These are phyloP conservation scores for Lysandra coridon DNA, from an alignment of 2,888 invertebrate genomes.

Conservation along the genomic window DNA sequence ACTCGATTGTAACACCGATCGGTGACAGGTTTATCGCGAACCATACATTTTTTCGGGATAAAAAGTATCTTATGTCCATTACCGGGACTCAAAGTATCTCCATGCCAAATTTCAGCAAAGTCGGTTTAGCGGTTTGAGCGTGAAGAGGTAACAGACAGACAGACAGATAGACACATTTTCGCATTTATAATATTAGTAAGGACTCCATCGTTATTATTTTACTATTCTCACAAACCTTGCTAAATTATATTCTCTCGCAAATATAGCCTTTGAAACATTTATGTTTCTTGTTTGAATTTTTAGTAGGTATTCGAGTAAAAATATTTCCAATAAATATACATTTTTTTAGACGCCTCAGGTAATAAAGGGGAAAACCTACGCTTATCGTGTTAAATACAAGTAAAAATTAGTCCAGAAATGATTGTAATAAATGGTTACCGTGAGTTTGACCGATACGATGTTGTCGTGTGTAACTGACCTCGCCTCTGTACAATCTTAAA, in stretches of 20 bases:
- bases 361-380: neutral
- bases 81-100: no score
- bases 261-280: no score
- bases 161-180: no score
- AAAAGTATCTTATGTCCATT: no score
- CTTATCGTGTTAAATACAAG: neutral
- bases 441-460: slow-evolving; percentile 8
- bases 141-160: no score
- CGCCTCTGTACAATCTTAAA: neutral
- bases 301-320: neutral
- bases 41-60: no score
- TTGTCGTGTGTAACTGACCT: slow-evolving; percentile 19
- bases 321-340: neutral
- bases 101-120: no score
- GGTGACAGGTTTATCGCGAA: no score
- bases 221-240: neutral
- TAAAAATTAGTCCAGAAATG: neutral
- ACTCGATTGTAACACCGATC: no score
- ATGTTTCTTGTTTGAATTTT: neutral
- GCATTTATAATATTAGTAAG: no score
- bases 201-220: neutral
- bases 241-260: no score
- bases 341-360: neutral
- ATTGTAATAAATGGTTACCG: neutral
- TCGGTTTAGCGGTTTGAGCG: no score